Evolutionary conservation across 2,113 vertebrate species (phyloP).

Genomic region (Anarhynchus alexandrinus): DNA sequence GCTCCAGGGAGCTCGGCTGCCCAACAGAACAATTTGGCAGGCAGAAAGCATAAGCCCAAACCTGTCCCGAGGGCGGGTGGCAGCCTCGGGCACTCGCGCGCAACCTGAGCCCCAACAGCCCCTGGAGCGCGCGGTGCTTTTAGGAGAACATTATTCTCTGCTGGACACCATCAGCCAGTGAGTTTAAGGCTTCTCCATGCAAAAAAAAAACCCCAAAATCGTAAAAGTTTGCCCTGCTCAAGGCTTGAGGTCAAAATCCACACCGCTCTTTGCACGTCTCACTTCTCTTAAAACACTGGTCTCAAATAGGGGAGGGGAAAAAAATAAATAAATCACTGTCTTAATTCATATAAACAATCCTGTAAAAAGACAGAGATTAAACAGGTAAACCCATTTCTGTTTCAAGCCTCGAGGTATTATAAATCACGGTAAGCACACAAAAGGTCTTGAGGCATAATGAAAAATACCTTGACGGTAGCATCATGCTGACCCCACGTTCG

Average conservation of each 20-base stretch:
- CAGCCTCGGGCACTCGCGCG: fast-evolving
- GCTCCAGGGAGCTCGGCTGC: not conserved
- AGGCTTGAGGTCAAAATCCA: not conserved
- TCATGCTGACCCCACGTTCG: not conserved
- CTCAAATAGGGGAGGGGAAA: not conserved
- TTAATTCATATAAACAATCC: not conserved
- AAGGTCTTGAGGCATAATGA: not conserved
- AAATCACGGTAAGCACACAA: not conserved
- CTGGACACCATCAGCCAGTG: not conserved
- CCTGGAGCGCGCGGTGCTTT: not conserved
- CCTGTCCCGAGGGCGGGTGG: fast-evolving
- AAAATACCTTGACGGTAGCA: not conserved
- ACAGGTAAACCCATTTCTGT: not conserved
- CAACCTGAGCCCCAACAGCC: not conserved
- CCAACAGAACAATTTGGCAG: not conserved
- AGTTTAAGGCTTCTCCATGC: not conserved
- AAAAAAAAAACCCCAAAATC: not conserved
- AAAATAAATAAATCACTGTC: not conserved
- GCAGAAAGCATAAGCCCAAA: not conserved
- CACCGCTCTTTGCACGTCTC: not conserved
- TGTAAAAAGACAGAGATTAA: not conserved
- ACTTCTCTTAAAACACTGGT: not conserved
- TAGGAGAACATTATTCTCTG: not conserved
- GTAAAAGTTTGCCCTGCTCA: not conserved
- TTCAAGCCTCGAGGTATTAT: not conserved